Base-by-base conservation (phyloP, 2,888 invertebrate species). In the Diarsia mendica region DNA sequence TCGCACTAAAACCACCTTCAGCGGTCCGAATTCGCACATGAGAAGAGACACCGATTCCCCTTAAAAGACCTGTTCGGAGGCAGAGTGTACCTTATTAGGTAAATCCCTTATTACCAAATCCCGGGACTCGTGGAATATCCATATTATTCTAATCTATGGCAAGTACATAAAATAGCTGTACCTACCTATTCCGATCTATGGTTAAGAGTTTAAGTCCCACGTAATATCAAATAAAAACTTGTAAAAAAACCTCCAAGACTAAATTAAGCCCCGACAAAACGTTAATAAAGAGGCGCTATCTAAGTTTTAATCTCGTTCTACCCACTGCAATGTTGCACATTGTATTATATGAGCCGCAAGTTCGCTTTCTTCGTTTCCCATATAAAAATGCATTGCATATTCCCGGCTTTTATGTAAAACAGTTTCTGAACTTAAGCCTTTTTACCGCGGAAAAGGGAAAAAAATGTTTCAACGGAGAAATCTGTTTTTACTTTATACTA, bases 391-490 rank as follows among this genome's bases (percentile, higher is more conserved):
- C 89, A 88, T 87, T 87, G 84, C 86, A 90, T 88, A 85, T 85
- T 84, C 86, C 67, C 77, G 73, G 84, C 85, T 89, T 88, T 88
- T 87, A 90, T 89, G 88, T 87, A 87, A 91, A 91, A 88, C 83
- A 88, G 88, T 89, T 91, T 90, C 84, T 81, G 74, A 88, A 89
- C 89, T 87, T 88, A 88, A 90, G 87, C 86, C 84, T 91, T 91
- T 88, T 88, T 87, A 85, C 79, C 71, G 81, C 61, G 67, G 71
- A 65, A 82, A 78, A 80, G 67, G 60, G 77, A 82, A 86, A 87
- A 28, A 86, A 89, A 85, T 74, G 77, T 85, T 88, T 84, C 84
- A 80, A 79, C 72, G 73, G 68, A 85, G 85, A 86, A 88, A 88
- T 82, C 79, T 88, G 75, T 87, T 84, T 87, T 88, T 79, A 83